These are phyloP conservation scores for Dissostichus mawsoni DNA, from an alignment of 2,113 vertebrate genomes.

Conservation along the genomic window DNA sequence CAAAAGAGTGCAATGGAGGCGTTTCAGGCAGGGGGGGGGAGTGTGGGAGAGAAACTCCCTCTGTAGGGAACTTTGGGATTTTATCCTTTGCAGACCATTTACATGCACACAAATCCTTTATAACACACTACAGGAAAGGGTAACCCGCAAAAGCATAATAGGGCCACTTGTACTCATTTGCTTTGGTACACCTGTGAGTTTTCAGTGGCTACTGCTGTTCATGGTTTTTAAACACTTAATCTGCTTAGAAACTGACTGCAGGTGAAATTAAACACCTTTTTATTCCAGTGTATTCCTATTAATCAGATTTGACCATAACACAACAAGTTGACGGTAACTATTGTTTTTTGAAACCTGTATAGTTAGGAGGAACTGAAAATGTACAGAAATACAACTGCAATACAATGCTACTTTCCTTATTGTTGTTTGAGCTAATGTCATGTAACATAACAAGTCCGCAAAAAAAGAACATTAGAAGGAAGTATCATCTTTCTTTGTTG, in stretches of 20 bases:
- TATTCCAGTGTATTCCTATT: not conserved
- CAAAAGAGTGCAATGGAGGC: too few relatives aligned
- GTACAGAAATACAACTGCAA: not conserved
- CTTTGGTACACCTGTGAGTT: not conserved
- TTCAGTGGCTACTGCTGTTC: too few relatives aligned
- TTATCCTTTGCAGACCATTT: too few relatives aligned
- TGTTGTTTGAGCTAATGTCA: not conserved
- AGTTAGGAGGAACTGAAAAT: constrained; percentile 35
- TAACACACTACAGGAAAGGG: too few relatives aligned
- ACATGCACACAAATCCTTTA: too few relatives aligned
- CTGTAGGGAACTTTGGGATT: too few relatives aligned
- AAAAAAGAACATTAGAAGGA: not conserved
- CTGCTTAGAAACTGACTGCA: not conserved
- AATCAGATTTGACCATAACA: not conserved
- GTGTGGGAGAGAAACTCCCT: too few relatives aligned
- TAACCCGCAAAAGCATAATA: too few relatives aligned
- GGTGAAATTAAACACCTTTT: not conserved
- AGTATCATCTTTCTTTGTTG: not conserved
- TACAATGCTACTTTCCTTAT: not conserved
- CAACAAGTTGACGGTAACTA: not conserved
- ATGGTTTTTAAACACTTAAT: too few relatives aligned
- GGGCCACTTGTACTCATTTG: not conserved
- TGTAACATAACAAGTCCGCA: not conserved
- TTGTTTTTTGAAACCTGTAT: not conserved
- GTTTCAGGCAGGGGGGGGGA: too few relatives aligned